Evolutionary conservation across 1,140 invertebrate species (phyloP).

Genomic region (Schlechtendalia chinensis): DNA sequence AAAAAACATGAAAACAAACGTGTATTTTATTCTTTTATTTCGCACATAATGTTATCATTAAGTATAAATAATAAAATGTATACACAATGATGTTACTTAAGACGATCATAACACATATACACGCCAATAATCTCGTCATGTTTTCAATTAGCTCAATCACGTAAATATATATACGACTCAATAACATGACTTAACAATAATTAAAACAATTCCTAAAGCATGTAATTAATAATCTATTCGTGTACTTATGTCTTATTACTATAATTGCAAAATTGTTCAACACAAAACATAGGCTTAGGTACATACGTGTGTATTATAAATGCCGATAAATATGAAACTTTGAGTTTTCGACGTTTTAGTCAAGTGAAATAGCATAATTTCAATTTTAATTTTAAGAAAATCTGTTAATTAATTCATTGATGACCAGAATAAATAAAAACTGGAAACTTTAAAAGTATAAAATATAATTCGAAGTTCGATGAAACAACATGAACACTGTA

Average conservation of each 20-base stretch:
- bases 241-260: no score
- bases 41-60: no score
- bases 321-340: background rate
- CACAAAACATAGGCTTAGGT: background rate
- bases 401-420: no score
- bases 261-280: background rate
- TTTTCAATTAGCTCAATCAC: background rate
- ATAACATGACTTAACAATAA: slow-evolving; percentile 11
- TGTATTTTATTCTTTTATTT: no score
- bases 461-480: no score
- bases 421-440: background rate
- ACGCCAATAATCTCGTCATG: background rate
- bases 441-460: background rate
- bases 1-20: no score
- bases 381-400: background rate
- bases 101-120: no score
- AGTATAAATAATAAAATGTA: no score
- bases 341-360: background rate
- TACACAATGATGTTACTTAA: no score
- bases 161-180: background rate
- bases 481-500: no score
- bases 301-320: background rate
- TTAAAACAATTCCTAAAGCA: background rate
- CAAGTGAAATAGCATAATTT: background rate
- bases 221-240: background rate